phyloP scores from a whole-genome alignment of 2,113 vertebrate species.

The Lethenteron reissneri region DNA sequence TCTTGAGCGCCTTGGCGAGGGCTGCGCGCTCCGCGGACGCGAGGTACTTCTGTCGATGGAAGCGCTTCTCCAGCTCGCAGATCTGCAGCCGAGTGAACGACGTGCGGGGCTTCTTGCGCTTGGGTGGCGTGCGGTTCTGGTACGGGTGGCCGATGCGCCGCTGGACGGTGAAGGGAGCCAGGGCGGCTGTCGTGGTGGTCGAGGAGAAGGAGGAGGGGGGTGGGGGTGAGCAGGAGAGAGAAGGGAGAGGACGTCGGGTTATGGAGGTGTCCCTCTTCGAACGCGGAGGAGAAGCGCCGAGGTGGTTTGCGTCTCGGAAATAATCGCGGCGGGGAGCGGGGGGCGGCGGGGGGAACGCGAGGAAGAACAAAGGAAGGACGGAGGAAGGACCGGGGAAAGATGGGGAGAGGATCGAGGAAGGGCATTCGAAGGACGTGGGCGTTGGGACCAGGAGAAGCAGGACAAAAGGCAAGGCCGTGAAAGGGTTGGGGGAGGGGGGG shows the following conservation, averaged over 20 bases:
- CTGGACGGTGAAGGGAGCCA: conserved; percentile 63
- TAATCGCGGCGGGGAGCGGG: conserved; percentile 62
- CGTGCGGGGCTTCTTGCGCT: conserved; percentile 89
- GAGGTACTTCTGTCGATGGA: conserved; percentile 75
- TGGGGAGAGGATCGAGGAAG: neutral
- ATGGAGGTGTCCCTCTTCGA: too few species aligned
- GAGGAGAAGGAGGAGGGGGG: neutral
- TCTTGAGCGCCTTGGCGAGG: conserved; percentile 74
- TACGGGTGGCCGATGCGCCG: conserved; percentile 83
- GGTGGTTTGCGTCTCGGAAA: conserved; percentile 68
- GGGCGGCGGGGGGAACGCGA: conserved; percentile 22
- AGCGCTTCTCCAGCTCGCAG: conserved; percentile 92
- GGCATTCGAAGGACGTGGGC: neutral
- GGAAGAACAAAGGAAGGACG: neutral
- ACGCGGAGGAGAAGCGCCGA: too few species aligned
- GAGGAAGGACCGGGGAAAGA: neutral
- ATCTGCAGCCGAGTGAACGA: conserved; percentile 88
- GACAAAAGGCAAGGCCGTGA: too few species aligned
- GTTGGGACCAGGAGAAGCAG: too few species aligned
- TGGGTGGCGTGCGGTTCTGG: conserved; percentile 89
- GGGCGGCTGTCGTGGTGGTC: conserved; percentile 32
- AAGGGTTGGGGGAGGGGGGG: too few species aligned
- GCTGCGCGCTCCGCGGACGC: conserved; percentile 45
- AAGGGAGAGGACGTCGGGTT: too few species aligned
- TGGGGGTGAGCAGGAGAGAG: neutral